Evolutionary conservation across 2,888 invertebrate genomes (phyloP), one percentile per base, ranked within the genome.

Genomic region (Phytoseiulus persimilis): DNA sequence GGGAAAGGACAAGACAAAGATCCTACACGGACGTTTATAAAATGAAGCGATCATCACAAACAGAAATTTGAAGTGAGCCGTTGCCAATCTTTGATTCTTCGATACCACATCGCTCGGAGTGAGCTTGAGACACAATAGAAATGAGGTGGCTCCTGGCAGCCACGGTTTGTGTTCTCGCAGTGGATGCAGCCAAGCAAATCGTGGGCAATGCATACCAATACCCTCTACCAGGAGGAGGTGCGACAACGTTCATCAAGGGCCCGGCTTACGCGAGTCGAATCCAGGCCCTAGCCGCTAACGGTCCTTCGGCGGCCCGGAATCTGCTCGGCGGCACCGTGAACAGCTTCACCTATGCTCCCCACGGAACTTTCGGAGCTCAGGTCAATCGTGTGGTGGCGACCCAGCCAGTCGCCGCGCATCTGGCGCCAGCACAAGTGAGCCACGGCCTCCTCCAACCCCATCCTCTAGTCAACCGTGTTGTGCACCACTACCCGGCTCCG

Each of bases 171-270:
- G 32, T 83, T 5, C 31, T 83, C 1, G 83, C 83, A n/a, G 32
- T 33, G 0, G n/a, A 87, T 11, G 87, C 31, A 87, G 87, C 87
- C n/a, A 87, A 87, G 31, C 32, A 87, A 45, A 87, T 87, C 0
- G 45, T 87, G 28, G 87, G 87, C 9, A 87, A 87, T 45, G 32
- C 87, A 6, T 87, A 87, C 31, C 87, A 87, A 23, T 87, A 87
- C 45, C 87, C 87, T 0, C 31, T 87, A 32, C 32, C 87, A 1
- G 87, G 87, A 6, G 32, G 33, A 87, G 87, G 87, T 28, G 32
- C 18, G 31, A 87, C 87, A n/a, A 87, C 87, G n/a, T 87, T 87
- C 33, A 32, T 87, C 33, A 87, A 87, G 23, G 87, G 87, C 11
- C 87, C 87, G 28, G 87, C 33, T 9, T 87, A 87, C 87, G 39